Evolutionary conservation across 1,140 invertebrate species (phyloP).

Genomic region (Scaptomyza graminum): DNA sequence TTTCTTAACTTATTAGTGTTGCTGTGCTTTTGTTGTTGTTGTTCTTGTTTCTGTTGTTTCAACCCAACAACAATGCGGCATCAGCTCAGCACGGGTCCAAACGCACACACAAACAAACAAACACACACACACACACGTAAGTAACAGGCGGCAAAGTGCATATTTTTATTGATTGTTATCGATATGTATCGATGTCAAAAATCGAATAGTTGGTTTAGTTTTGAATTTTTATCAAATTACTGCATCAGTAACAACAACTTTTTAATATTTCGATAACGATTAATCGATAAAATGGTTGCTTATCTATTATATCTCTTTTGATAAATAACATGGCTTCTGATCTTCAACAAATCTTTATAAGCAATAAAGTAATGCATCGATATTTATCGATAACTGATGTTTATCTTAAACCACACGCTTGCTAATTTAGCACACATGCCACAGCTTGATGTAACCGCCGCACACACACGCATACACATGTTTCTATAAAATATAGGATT

Average conservation of each 20-base stretch:
- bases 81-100: slow-evolving; percentile 52
- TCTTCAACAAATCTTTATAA: too few relatives aligned
- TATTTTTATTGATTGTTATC: too few relatives aligned
- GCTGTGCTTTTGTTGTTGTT: slow-evolving; percentile 21
- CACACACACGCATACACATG: slow-evolving; percentile 8
- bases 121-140: slow-evolving; percentile 56
- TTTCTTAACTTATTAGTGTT: not conserved
- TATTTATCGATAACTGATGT: not conserved
- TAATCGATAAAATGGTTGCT: too few relatives aligned
- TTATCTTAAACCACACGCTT: not conserved
- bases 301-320: too few relatives aligned
- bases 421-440: slow-evolving; percentile 29
- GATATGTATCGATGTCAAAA: not conserved
- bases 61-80: slow-evolving; percentile 28
- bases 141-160: slow-evolving; percentile 33
- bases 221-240: not conserved
- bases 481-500: not conserved
- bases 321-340: too few relatives aligned
- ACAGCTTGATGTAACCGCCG: slow-evolving; percentile 51
- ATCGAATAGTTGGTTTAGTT: not conserved
- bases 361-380: not conserved
- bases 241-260: too few relatives aligned
- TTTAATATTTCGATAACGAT: not conserved
- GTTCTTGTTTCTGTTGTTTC: slow-evolving; percentile 5
- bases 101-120: slow-evolving; percentile 47